phyloP scores from a whole-genome alignment of 2,797 vertebrate species.

The Galagoides demidoff region DNA sequence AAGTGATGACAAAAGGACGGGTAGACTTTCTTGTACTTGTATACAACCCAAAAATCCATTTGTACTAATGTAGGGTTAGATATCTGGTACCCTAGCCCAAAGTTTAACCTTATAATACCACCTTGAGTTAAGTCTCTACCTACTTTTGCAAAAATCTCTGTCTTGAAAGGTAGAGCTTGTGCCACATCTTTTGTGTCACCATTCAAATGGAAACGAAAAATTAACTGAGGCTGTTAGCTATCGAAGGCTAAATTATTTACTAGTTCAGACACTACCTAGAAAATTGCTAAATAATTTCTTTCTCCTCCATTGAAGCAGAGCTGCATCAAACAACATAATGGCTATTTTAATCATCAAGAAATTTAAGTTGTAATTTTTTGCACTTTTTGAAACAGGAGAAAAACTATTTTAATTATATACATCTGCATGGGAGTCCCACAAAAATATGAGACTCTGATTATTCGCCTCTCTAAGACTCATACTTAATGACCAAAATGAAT shows the following conservation, averaged over 20 bases:
- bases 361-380: neutral
- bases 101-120: neutral
- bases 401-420: neutral
- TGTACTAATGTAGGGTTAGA: neutral
- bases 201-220: neutral
- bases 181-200: neutral
- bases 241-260: slow-evolving; percentile 38
- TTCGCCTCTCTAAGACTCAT: neutral
- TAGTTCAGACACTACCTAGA: neutral
- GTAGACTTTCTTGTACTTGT: neutral
- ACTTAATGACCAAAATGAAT: slow-evolving; percentile 27
- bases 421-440: neutral
- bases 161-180: neutral
- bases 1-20: neutral
- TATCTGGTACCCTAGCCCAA: neutral
- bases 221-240: neutral
- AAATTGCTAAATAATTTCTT: slow-evolving; percentile 43
- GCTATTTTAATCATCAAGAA: slow-evolving; percentile 17
- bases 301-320: slow-evolving; percentile 4
- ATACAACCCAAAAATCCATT: neutral
- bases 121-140: neutral
- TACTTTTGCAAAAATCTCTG: neutral
- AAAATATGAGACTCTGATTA: neutral
- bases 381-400: neutral
- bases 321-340: neutral